Percentiles rank a stretch among this genome's conserved stretches.
Evolutionary conservation across 2,113 vertebrate genomes (phyloP).

Genomic region (Apteryx owenii): DNA sequence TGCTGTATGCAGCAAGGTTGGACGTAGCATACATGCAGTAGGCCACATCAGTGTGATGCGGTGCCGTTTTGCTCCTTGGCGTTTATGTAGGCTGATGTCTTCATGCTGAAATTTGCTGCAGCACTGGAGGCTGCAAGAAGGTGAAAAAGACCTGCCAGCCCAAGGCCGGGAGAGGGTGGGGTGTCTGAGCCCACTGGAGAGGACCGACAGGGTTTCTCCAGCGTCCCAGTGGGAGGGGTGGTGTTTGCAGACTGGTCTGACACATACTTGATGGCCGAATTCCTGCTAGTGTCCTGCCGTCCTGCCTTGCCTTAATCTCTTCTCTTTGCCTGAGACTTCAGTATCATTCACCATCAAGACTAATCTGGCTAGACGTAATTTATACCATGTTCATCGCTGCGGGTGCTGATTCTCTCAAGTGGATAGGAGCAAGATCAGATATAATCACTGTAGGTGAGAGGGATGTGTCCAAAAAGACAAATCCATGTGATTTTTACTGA

Average conservation of each 20-base stretch:
- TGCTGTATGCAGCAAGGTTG: background rate
- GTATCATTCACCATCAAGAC: background rate
- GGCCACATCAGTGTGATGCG: background rate
- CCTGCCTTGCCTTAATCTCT: constrained; percentile 23
- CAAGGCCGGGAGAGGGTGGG: background rate
- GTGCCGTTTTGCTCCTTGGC: background rate
- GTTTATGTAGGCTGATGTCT: background rate
- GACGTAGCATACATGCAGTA: background rate
- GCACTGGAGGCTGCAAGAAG: background rate
- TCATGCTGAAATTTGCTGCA: background rate
- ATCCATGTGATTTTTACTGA: background rate
- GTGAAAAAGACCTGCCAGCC: background rate
- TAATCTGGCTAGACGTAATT: background rate
- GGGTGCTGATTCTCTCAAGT: constrained; percentile 19
- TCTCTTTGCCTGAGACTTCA: constrained; percentile 5
- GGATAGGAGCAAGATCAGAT: constrained; percentile 1
- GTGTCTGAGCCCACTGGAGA: background rate
- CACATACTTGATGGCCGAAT: background rate
- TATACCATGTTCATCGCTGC: background rate
- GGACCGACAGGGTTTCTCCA: background rate
- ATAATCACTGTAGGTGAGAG: background rate
- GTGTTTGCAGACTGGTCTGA: background rate
- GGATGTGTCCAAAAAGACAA: background rate
- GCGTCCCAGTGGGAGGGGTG: background rate
- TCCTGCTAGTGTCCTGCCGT: background rate